Evolutionary conservation across 2,797 vertebrate species (phyloP), one percentile per base, ranked within the genome.

Genomic region (Hapalemur alaotrensis): DNA sequence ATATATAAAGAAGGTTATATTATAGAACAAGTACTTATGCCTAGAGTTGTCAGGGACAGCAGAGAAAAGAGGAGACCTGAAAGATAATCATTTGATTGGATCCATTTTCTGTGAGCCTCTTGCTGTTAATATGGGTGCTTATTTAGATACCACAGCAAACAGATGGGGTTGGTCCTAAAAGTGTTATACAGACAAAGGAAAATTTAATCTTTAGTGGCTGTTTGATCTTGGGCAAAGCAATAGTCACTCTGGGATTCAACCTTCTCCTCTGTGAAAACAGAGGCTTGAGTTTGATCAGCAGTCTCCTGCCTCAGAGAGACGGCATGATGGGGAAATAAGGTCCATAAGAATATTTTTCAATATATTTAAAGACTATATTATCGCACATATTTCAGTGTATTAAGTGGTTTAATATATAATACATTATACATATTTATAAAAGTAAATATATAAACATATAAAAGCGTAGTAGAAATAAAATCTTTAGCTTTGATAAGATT

Each of bases 401-500:
- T 85, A 73, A 25, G 6, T 95, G 46, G 50, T 4, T 84, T 78
- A 93, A 65, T 32, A 43, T 35, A 65, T 65, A 65, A 70, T 22
- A 50, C 4, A 54, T 30, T 70, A 46, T 5, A 93, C 18, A n/a
- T 59, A 76, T 75, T 57, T 38, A 9, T 32, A 83, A 43, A 38
- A 18, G 57, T 75, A 80, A 28, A 87, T n/a, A 63, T 35, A 75
- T 41, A 50, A 61, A 38, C 10, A 35, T 48, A 81, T 12, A 61
- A 90, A 88, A 81, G 14, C 1, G 0, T 70, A 90, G 11, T 72
- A 89, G 61, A 92, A 90, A 63, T 75, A 85, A 95, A 92, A 94
- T 69, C 63, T 70, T 72, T 84, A 72, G n/a, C 14, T 70, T 59
- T 89, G 25, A 46, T 78, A 69, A 93, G 38, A 84, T 57, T 72